Conservation (phyloP, 1,140 invertebrate genomes). For the Sarcophaga peregrina region DNA sequence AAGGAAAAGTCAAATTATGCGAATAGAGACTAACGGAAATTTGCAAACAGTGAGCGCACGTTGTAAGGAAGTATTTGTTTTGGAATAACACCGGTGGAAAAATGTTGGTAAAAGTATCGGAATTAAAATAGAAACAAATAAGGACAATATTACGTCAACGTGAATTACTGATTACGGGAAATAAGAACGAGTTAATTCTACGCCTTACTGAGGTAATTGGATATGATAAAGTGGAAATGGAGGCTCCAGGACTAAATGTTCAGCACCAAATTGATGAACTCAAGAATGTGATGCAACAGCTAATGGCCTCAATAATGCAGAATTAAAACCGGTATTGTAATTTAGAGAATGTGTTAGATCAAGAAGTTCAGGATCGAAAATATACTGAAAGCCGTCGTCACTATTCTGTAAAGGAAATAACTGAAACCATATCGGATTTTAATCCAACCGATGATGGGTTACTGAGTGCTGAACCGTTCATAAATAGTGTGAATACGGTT, state of each 20-base stretch:
- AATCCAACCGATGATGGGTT: conserved; percentile 34
- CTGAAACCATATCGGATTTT: conserved; percentile 39
- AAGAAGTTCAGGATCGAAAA: background rate
- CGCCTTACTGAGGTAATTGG: background rate
- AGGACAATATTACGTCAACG: conserved; percentile 23
- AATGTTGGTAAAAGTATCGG: conserved; percentile 12
- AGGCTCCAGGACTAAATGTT: background rate
- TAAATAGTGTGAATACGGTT: conserved; percentile 39
- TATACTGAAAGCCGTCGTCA: background rate
- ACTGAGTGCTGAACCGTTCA: conserved; percentile 42
- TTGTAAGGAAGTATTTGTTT: background rate
- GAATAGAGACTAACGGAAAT: background rate
- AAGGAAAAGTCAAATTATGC: background rate
- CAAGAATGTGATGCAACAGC: conserved; percentile 21
- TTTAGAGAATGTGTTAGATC: background rate
- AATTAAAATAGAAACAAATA: conserved; percentile 42
- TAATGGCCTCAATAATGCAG: background rate
- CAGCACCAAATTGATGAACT: conserved; percentile 36
- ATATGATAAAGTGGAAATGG: conserved; percentile 26
- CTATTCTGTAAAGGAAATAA: conserved; percentile 44
- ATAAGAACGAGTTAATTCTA: background rate
- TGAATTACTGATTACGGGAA: conserved; percentile 12
- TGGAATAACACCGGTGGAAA: background rate
- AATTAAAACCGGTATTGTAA: background rate
- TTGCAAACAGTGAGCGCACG: background rate